These are phyloP conservation scores for Sphinx pinastri DNA, from an alignment of 2,888 invertebrate genomes.

Conservation along the genomic window DNA sequence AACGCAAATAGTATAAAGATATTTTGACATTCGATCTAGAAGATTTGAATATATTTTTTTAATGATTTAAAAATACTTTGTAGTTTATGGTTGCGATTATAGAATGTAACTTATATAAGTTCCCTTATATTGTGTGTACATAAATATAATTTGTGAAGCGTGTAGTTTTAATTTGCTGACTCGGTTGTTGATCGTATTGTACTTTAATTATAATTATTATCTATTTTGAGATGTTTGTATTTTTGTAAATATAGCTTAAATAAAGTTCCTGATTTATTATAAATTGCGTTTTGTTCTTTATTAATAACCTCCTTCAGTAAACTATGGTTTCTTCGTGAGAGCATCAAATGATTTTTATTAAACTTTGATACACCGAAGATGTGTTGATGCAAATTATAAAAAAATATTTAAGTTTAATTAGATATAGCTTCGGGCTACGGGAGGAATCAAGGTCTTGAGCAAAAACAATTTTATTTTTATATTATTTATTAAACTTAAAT, in stretches of 20 bases:
- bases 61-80: slow-evolving; percentile 1
- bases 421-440: no score
- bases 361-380: no score
- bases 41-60: neutral
- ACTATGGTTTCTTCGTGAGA: no score
- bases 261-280: slow-evolving; percentile 82
- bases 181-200: slow-evolving; percentile 65
- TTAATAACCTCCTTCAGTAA: neutral
- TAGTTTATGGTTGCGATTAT: slow-evolving; percentile 1
- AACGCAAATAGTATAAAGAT: no score
- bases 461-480: neutral
- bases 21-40: no score
- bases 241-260: slow-evolving; percentile 81
- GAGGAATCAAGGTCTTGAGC: neutral
- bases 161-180: slow-evolving; percentile 44
- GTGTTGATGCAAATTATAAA: no score
- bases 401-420: no score
- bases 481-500: neutral
- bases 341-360: no score
- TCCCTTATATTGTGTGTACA: slow-evolving; percentile 17
- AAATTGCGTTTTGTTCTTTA: slow-evolving; percentile 21
- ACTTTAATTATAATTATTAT: slow-evolving; percentile 56
- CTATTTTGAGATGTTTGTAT: slow-evolving; percentile 80
- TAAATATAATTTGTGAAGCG: slow-evolving; percentile 35
- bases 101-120: slow-evolving; percentile 7